These are phyloP conservation scores for Gastrophysa polygoni DNA, from an alignment of 2,888 invertebrate genomes.

Conservation along the genomic window DNA sequence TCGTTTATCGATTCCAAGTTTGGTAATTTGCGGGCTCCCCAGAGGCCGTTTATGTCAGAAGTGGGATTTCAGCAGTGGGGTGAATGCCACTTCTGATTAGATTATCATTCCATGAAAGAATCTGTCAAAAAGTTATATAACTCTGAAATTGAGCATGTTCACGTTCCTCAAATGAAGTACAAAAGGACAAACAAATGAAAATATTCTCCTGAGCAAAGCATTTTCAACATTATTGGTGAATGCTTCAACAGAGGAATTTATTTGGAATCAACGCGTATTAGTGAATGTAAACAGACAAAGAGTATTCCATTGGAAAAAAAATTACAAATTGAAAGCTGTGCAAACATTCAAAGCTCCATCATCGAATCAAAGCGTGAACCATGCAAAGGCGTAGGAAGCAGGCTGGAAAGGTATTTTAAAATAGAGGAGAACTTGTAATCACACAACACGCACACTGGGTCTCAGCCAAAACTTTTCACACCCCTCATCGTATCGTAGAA, in stretches of 20 bases:
- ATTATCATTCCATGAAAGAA: too few species aligned
- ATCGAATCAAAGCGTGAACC: not conserved
- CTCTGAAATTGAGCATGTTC: too few species aligned
- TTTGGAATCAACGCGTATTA: not conserved
- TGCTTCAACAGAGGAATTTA: not conserved
- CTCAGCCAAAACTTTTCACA: too few species aligned
- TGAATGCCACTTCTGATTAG: not conserved
- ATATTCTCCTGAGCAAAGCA: too few species aligned
- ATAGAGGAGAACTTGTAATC: too few species aligned
- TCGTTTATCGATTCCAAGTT: not conserved
- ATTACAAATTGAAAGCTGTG: not conserved
- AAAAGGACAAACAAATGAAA: too few species aligned
- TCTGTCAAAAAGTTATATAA: too few species aligned
- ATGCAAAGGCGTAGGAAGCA: not conserved
- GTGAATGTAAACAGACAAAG: not conserved
- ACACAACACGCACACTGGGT: too few species aligned
- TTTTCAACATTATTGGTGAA: too few species aligned
- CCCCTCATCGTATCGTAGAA: too few species aligned
- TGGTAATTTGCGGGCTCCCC: not conserved
- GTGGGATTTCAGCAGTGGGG: conserved; percentile 1
- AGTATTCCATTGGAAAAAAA: not conserved
- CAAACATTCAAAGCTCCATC: not conserved
- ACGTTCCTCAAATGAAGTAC: too few species aligned
- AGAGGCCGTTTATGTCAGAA: not conserved
- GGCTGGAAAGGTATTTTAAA: not conserved